A percentile compares a stretch with the other conserved stretches of the same genome.
phyloP scores from a whole-genome alignment of 2,888 invertebrate species.

The Sesia bembeciformis region DNA sequence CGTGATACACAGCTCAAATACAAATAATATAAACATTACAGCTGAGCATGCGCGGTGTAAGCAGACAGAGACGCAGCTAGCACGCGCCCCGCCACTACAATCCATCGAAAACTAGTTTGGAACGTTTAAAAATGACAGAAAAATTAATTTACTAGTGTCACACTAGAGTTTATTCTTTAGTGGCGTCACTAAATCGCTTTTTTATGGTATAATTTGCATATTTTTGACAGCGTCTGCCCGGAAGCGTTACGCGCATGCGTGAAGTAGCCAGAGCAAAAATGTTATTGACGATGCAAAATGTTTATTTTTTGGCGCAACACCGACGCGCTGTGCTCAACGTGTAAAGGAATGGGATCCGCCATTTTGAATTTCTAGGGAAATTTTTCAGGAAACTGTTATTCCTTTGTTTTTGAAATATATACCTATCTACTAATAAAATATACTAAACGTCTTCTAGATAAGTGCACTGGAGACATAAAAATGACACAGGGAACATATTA shows the following conservation, averaged over 20 bases:
- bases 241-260: conserved; percentile 50
- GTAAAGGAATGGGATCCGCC: not conserved
- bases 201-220: conserved; percentile 72
- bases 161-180: conserved; percentile 21
- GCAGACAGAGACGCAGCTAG: conserved; percentile 52
- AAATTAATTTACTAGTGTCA: conserved; percentile 14
- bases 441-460: too few species aligned
- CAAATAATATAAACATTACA: conserved; percentile 76
- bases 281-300: conserved; percentile 72
- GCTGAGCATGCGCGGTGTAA: conserved; percentile 62
- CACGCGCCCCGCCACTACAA: conserved; percentile 2
- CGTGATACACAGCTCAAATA: conserved; percentile 76
- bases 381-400: too few species aligned
- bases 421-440: too few species aligned
- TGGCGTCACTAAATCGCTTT: conserved; percentile 46
- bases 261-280: conserved; percentile 29
- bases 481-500: too few species aligned
- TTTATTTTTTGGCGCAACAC: conserved; percentile 56
- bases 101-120: not conserved
- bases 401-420: too few species aligned
- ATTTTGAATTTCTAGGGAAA: not conserved
- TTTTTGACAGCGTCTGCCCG: conserved; percentile 55
- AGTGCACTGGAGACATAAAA: too few species aligned
- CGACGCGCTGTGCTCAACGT: conserved; percentile 2
- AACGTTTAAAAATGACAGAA: not conserved